Evolutionary conservation across 2,113 vertebrate genomes (phyloP).

Genomic region (Hippocampus abdominalis): DNA sequence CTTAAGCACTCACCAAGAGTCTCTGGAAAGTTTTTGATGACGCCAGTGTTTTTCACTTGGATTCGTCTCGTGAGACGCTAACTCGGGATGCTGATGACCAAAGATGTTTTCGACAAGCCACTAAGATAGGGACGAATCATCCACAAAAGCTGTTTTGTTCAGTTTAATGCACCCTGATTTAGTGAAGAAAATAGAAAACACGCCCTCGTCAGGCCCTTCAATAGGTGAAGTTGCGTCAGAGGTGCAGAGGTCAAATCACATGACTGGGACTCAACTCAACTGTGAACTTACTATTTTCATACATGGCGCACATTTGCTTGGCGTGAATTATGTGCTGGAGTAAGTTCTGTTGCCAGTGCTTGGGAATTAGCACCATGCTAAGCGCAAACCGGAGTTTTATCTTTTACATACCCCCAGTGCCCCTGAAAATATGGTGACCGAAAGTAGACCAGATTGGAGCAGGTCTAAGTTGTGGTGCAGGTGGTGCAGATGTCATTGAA

Average conservation of each 20-base stretch:
- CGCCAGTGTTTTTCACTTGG: slow-evolving; percentile 69
- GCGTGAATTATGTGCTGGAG: no score
- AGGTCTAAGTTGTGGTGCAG: no score
- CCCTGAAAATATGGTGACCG: no score
- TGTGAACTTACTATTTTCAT: no score
- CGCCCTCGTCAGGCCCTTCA: not conserved
- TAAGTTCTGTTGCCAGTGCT: no score
- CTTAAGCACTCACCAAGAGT: slow-evolving; percentile 51
- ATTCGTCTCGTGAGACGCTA: slow-evolving; percentile 68
- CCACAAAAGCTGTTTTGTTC: slow-evolving; percentile 28
- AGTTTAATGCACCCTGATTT: slow-evolving; percentile 12
- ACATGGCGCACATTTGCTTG: no score
- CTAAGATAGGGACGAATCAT: slow-evolving; percentile 5
- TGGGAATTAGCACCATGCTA: no score
- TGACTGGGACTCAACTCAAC: not conserved
- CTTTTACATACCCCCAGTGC: no score
- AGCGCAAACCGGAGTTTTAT: no score
- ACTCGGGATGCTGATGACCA: slow-evolving; percentile 59
- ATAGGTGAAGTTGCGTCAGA: not conserved
- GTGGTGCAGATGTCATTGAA: no score
- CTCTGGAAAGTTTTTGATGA: slow-evolving; percentile 67
- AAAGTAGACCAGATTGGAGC: no score
- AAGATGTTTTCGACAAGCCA: slow-evolving; percentile 52
- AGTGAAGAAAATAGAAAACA: not conserved
- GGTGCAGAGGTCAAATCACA: not conserved